A percentile compares a stretch with the other conserved stretches of the same genome.
Conservation (phyloP, 2,113 vertebrate species). For the Columba livia region DNA sequence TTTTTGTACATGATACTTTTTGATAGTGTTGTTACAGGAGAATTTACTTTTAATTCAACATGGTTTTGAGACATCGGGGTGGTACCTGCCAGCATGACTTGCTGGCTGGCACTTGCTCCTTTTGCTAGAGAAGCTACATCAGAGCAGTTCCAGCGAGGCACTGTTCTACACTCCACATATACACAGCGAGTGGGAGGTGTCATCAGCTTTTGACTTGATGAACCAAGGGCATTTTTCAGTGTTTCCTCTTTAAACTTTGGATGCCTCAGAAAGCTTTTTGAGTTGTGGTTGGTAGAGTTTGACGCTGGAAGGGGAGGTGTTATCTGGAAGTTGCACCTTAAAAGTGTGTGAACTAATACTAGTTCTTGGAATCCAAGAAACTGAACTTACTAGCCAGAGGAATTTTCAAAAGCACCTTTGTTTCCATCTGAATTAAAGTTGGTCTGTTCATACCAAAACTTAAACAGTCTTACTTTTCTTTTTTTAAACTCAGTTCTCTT, state of each 20-base stretch:
- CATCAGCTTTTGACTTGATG: not conserved
- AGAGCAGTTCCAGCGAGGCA: too few species aligned
- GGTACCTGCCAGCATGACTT: not conserved
- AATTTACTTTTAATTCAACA: fast-evolving
- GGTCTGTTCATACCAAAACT: not conserved
- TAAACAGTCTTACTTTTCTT: not conserved
- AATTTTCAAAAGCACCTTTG: constrained; percentile 29
- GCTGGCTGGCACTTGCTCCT: not conserved
- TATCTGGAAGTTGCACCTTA: not conserved
- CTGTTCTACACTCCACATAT: fast-evolving
- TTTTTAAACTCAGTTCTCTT: not conserved
- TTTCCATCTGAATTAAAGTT: constrained; percentile 2
- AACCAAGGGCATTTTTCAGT: not conserved
- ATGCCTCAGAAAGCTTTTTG: not conserved
- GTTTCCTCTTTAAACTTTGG: not conserved
- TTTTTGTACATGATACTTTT: fast-evolving
- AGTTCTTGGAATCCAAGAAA: not conserved
- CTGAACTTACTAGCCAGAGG: not conserved
- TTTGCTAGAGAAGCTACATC: not conserved
- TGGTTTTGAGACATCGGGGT: not conserved
- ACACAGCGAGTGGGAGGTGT: not conserved
- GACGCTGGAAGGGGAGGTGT: not conserved
- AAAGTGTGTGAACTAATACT: not conserved
- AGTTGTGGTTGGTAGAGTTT: not conserved
- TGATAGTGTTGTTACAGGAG: not conserved